Evolutionary conservation across 2,113 vertebrate genomes (phyloP).

Genomic region (Furnarius figulus): DNA sequence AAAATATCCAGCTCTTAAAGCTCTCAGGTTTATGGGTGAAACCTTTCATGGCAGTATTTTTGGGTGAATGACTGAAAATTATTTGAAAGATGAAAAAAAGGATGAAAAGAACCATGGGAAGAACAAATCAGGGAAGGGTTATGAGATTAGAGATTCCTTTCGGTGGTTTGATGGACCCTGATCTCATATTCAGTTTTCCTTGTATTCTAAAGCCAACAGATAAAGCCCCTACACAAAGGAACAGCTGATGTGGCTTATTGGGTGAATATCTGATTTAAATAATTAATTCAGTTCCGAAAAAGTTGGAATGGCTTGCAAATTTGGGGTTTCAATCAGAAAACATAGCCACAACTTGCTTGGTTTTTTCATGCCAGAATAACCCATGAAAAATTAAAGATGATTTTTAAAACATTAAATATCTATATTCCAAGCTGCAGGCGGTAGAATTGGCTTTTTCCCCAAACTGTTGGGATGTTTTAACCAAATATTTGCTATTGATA

Average conservation of each 20-base stretch:
- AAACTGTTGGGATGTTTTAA: neutral
- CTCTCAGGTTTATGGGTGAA: neutral
- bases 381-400: neutral
- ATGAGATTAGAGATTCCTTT: neutral
- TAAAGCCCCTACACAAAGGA: neutral
- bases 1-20: neutral
- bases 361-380: neutral
- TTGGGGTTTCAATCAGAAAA: neutral
- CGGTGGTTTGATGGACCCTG: neutral
- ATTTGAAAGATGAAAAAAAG: neutral
- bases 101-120: neutral
- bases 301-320: neutral
- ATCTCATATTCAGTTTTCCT: neutral
- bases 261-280: neutral
- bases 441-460: neutral
- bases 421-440: neutral
- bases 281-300: neutral
- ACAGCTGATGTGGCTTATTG: neutral
- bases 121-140: neutral
- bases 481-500: conserved; percentile 4
- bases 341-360: fast-evolving
- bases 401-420: neutral
- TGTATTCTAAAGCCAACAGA: neutral
- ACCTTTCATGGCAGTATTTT: neutral
- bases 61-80: neutral